These are phyloP conservation scores for Dasysyrphus albostriatus DNA, from an alignment of 2,888 invertebrate species.

Conservation along the genomic window DNA sequence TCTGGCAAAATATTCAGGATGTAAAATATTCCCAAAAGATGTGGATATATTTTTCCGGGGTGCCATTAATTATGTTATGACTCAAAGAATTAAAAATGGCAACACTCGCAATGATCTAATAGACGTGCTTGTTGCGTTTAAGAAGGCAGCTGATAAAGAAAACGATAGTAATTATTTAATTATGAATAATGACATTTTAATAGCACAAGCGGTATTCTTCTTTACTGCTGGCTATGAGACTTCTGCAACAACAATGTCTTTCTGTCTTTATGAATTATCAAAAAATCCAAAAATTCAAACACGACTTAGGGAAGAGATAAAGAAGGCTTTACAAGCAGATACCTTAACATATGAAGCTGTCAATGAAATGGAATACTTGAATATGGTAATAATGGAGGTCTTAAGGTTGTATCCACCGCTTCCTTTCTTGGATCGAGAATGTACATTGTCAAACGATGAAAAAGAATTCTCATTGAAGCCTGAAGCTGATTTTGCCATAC, in stretches of 20 bases:
- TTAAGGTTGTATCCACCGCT: conserved; percentile 82
- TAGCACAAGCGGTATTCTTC: conserved; percentile 82
- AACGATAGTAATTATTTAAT: conserved; percentile 40
- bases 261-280: conserved; percentile 83
- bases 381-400: conserved; percentile 83
- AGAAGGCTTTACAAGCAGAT: conserved; percentile 79
- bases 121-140: conserved; percentile 83
- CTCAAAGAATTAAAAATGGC: conserved; percentile 78
- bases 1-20: conserved; percentile 60
- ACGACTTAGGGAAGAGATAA: conserved; percentile 83
- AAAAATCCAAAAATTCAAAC: conserved; percentile 82
- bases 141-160: conserved; percentile 71
- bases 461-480: conserved; percentile 80
- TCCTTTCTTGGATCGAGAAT: conserved; percentile 82
- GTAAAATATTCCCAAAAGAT: conserved; percentile 76
- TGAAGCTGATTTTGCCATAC: conserved; percentile 78
- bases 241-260: conserved; percentile 83
- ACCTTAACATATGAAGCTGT: conserved; percentile 83
- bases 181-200: conserved; percentile 78
- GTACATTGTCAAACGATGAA: conserved; percentile 77
- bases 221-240: conserved; percentile 82
- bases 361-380: conserved; percentile 83
- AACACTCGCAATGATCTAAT: conserved; percentile 82
- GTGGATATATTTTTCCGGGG: conserved; percentile 79
- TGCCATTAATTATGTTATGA: conserved; percentile 81